Evolutionary conservation across 2,888 invertebrate genomes (phyloP).

Genomic region (Perdita meconis): DNA sequence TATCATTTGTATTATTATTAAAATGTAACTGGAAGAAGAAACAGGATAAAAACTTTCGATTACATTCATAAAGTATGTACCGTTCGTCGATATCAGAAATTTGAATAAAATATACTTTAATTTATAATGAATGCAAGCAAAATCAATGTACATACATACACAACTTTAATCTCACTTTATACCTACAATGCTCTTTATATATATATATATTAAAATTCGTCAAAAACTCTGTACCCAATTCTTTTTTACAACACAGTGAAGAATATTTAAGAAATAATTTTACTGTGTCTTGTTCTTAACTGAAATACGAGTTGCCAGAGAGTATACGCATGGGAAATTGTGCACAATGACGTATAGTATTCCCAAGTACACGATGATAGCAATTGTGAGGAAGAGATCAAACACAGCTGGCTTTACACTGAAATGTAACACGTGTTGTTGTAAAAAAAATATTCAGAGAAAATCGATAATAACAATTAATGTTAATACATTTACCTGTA

Average conservation of each 20-base stretch:
- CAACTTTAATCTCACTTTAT: conserved; percentile 14
- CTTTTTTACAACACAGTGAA: conserved; percentile 35
- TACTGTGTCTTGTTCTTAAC: conserved; percentile 79
- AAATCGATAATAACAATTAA: not conserved
- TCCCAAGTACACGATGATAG: conserved; percentile 93
- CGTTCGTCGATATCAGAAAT: conserved; percentile 15
- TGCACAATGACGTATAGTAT: conserved; percentile 93
- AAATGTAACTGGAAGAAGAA: conserved; percentile 32
- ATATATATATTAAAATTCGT: conserved; percentile 35
- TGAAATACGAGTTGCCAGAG: conserved; percentile 84
- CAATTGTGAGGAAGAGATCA: conserved; percentile 96
- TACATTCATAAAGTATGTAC: conserved; percentile 37
- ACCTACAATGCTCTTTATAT: conserved; percentile 28
- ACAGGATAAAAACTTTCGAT: conserved; percentile 26
- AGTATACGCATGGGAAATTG: conserved; percentile 89
- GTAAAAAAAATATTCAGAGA: conserved; percentile 16
- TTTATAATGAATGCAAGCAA: conserved; percentile 27
- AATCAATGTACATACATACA: conserved; percentile 25
- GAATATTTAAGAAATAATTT: conserved; percentile 44
- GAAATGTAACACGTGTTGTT: conserved; percentile 83
- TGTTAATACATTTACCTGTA: conserved; percentile 88
- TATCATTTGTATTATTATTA: conserved; percentile 33
- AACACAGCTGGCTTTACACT: conserved; percentile 99
- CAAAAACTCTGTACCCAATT: conserved; percentile 19
- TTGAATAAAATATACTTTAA: conserved; percentile 28